Evolutionary conservation across 2,888 invertebrate species (phyloP), one percentile per base, ranked within the genome.

Genomic region (Epiblema foenella): DNA sequence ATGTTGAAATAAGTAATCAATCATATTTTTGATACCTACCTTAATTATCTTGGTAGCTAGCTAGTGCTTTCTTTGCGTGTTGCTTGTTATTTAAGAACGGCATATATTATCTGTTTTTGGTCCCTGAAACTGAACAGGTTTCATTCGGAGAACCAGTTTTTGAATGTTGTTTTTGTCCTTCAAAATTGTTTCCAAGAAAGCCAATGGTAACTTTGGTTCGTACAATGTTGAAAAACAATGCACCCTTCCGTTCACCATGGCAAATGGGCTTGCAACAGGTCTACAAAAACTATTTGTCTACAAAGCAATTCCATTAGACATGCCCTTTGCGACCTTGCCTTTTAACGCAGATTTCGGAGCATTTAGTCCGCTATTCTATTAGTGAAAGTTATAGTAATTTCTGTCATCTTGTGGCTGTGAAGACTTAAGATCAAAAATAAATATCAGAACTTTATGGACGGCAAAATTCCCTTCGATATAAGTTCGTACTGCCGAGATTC

Each of bases 301-400:
- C 18, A 51, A 46, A 62, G 17, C 29, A 29, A 18, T 12, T 18
- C 18, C 33, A 63, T 63, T 63, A 20, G 52, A 8, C 37, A 52
- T 20, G 63, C 63, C 63, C 63, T 52, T 63, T 37, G 51, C 51
- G 51, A 63, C 63, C 63, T 51, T 63, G 63, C 7, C 63, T 63
- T 37, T 51, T 52, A 10, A 37, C 63, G 37, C 18, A 18, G 15
- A 63, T 63, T 63, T 63, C 3, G 9, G 7, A 46, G 17, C 29
- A 62, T 46, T 62, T 62, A n/a, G 18, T 5, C 37, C 37, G 18
- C 15, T 8, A 11, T 33, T 18, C 15, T 0, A 3, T 18, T 12
- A 18, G 63, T 51, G 52, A 63, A 63, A 52, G 63, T 52, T 20
- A 63, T 18, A 63, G 63, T 51, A 4, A 52, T 33, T 18, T 58